These are phyloP conservation scores for Alauda arvensis DNA, from an alignment of 2,797 vertebrate genomes.

Conservation along the genomic window DNA sequence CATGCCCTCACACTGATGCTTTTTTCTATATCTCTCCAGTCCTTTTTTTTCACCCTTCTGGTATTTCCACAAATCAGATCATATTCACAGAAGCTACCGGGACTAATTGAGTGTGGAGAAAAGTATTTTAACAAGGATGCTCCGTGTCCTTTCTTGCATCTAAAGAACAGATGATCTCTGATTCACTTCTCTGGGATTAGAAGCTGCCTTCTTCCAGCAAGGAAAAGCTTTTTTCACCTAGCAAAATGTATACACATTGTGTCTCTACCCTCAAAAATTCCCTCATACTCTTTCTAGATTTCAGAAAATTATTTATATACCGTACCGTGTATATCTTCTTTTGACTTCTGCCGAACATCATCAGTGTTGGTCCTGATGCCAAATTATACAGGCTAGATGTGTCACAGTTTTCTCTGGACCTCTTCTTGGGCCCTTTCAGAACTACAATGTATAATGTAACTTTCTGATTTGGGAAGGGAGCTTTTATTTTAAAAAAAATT, in stretches of 20 bases:
- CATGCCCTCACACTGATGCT: neutral
- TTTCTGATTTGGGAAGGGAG: neutral
- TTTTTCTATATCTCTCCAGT: neutral
- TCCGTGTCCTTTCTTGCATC: neutral
- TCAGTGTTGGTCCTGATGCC: neutral
- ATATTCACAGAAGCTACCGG: neutral
- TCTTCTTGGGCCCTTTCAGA: neutral
- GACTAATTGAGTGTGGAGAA: neutral
- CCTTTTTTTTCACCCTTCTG: neutral
- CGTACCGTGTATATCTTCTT: neutral
- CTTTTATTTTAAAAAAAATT: neutral
- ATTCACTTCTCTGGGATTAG: neutral
- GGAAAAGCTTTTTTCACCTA: neutral
- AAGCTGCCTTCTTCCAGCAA: neutral
- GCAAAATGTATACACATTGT: neutral
- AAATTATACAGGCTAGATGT: neutral
- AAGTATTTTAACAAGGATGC: neutral
- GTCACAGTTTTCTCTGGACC: neutral
- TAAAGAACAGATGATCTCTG: neutral
- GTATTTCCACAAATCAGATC: neutral
- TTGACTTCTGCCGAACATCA: neutral
- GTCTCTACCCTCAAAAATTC: neutral
- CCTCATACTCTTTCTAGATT: neutral
- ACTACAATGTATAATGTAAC: neutral
- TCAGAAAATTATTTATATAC: neutral